Conservation (phyloP, 2,113 vertebrate species). For the Nothoprocta pentlandii region DNA sequence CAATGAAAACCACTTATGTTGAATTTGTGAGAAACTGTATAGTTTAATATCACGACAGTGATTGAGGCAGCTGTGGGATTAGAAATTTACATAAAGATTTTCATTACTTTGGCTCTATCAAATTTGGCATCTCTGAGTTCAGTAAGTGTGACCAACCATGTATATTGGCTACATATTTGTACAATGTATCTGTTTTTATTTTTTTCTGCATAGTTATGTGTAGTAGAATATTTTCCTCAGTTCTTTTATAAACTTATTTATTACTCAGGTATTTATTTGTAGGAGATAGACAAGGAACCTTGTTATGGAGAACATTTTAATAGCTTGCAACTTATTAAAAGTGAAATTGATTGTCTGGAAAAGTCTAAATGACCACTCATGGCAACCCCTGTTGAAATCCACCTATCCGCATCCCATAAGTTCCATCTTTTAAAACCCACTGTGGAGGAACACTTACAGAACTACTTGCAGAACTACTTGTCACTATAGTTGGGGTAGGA, state of each 20-base stretch:
- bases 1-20: background rate
- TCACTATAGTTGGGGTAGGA: background rate
- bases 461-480: background rate
- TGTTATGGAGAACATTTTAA: background rate
- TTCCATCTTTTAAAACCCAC: background rate
- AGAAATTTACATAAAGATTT: background rate
- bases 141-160: background rate
- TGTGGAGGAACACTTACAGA: background rate
- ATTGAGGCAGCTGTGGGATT: background rate
- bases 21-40: background rate
- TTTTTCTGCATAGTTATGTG: background rate
- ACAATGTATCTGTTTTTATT: background rate
- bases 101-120: background rate
- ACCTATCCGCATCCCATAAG: background rate
- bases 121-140: background rate
- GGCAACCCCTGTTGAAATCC: background rate
- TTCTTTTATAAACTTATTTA: background rate
- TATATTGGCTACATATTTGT: background rate
- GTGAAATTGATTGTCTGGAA: background rate
- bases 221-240: background rate
- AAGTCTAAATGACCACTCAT: background rate
- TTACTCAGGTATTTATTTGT: background rate
- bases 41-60: background rate
- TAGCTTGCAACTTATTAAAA: background rate
- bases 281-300: background rate